Base-by-base conservation (phyloP, 2,888 invertebrate species). In the Crematogaster levior region DNA sequence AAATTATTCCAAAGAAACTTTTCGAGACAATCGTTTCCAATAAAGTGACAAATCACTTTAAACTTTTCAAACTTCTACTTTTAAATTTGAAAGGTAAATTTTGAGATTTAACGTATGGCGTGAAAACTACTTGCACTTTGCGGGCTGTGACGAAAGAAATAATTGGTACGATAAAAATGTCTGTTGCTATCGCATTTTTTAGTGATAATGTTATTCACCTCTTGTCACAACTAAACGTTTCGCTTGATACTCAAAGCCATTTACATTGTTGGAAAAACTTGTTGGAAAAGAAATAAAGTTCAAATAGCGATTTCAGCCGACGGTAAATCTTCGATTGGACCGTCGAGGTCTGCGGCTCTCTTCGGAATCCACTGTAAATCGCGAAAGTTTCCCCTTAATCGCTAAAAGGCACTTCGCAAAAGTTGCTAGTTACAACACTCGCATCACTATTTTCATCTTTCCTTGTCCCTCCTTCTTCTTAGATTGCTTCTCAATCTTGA, bases 281-380 rank as follows among this genome's bases (percentile, higher is more conserved):
- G 73, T 68, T 84, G 10, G 48, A 24, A 56, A 77, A 88, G 88
- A 88, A 86, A 89, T 89, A 89, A 89, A 88, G 88, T 88, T 88
- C 85, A 81, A 88, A 88, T 77, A 83, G 82, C 87, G 85, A 88
- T 88, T 88, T 84, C 84, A 81, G 37, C 81, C 80, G 86, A n/a
- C n/a, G n/a, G n/a, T 90, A 84, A 86, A 88, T 90, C 89, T 85
- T 86, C 85, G 84, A 88, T 88, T 83, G 89, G 84, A 84, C 84
- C 84, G 84, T 74, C 83, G 77, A 68, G 81, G 84, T 89, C 84
- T 84, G 88, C 83, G 86, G 87, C 83, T 74, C 74, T 81, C 79
- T 74, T 70, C 83, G 83, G 84, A 89, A 87, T 88, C 86, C 84
- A 89, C 88, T 89, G 89, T 87, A 87, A 89, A 89, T 87, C 89